Base-by-base conservation (phyloP, 2,797 vertebrate species). In the Sebastes steindachneri region DNA sequence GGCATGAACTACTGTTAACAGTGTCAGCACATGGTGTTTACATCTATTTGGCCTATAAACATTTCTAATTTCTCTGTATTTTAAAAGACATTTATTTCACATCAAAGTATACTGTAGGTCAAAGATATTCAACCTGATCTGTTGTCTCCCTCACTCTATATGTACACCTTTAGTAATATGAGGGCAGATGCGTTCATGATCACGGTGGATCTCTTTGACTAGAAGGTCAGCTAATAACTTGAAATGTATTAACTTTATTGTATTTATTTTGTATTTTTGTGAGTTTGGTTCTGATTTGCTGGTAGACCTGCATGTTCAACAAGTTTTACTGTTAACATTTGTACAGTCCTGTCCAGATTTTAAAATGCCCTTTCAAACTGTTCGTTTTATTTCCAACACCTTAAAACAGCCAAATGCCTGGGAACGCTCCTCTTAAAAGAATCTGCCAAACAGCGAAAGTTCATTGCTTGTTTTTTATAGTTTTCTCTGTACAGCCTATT, bases 1-100 rank as follows among this genome's bases (percentile, higher is more conserved):
- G 94, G 95, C 96, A 96, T 96, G 95, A 96, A 96, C 96, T 96
- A 95, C 96, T 96, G 95, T 95, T 96, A 92, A 79, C 85, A 85
- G 91, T 94, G 90, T 96, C 96, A 96, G 97, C 97, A 97, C 97
- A 97, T 93, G 80, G 77, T 92, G 93, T 95, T 94, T 93, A 94
- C 91, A 92, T 93, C 79, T 81, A 84, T 91, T 84, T 17, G 89
- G 90, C 86, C 88, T 84, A 79, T 67, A 84, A 59, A 74, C 83
- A 95, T 94, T 93, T 94, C 88, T 84, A 75, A 81, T 92, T 90
- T 87, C 76, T 90, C 82, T 86, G 82, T 85, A 90, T 93, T 94
- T 94, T 84, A 89, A 90, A 91, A 85, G 53, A 89, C 75, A 83
- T 88, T 96, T 95, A 88, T 96, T 96, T 96, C 96, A 90, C 73